Evolutionary conservation across 2,113 vertebrate genomes (phyloP).

Genomic region (Cyrtonyx montezumae): DNA sequence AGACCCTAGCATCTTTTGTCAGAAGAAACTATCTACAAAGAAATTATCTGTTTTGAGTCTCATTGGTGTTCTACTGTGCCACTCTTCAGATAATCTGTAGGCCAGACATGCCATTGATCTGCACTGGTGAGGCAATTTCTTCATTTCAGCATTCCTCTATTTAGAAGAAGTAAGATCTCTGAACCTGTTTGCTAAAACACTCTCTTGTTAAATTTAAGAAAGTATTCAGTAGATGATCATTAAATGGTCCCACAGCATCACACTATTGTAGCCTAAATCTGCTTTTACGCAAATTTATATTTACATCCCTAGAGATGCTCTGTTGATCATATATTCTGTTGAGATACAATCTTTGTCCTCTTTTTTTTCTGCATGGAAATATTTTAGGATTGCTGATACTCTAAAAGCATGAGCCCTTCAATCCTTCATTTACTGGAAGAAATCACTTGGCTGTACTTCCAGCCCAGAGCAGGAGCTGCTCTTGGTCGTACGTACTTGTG

Average conservation of each 20-base stretch:
- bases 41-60: rapidly evolving
- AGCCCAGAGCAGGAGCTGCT: background rate
- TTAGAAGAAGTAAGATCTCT: background rate
- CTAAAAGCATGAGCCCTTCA: background rate
- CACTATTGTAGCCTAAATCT: background rate
- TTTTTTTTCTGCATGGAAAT: background rate
- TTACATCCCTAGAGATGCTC: background rate
- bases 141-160: background rate
- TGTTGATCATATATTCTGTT: background rate
- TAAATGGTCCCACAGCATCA: background rate
- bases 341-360: background rate
- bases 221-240: background rate
- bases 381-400: background rate
- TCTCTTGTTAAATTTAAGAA: background rate
- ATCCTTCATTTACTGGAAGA: background rate
- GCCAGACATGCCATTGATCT: rapidly evolving
- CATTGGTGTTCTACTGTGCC: rapidly evolving
- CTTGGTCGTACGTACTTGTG: background rate
- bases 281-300: background rate
- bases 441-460: background rate
- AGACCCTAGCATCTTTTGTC: background rate
- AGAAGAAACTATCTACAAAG: background rate
- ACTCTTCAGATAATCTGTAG: background rate
- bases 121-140: background rate
- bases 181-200: background rate